A percentile compares a stretch with the other conserved stretches of the same genome.
Conservation (phyloP, 2,113 vertebrate species). For the Probosciger aterrimus region DNA sequence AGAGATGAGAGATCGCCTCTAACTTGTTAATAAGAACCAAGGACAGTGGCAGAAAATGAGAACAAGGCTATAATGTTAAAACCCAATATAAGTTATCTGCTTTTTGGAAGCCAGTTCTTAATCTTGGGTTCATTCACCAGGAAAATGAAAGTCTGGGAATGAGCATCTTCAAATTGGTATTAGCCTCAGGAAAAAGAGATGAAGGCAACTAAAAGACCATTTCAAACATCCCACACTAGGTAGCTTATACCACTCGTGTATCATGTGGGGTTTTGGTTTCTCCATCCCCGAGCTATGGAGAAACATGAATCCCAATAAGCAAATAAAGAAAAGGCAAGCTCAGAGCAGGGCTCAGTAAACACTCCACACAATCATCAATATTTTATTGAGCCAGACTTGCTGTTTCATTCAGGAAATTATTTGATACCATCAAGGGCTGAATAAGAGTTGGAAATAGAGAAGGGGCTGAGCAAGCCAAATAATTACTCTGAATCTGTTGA, state of each 20-base stretch:
- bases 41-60: not conserved
- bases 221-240: not conserved
- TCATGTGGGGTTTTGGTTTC: not conserved
- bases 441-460: slow-evolving; percentile 16
- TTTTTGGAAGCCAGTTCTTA: not conserved
- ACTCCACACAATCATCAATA: slow-evolving; percentile 19
- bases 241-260: not conserved
- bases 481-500: not conserved
- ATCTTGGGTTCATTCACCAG: not conserved
- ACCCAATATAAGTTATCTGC: not conserved
- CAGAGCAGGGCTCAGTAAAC: slow-evolving; percentile 57
- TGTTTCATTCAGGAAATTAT: slow-evolving; percentile 73
- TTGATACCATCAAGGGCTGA: slow-evolving; percentile 60
- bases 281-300: not conserved
- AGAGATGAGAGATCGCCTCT: not conserved
- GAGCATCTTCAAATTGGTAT: not conserved
- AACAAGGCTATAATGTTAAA: not conserved
- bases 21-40: not conserved
- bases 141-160: not conserved
- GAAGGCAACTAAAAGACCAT: not conserved
- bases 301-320: not conserved
- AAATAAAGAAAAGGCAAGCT: not conserved
- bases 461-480: slow-evolving; percentile 9
- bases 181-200: not conserved
- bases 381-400: slow-evolving; percentile 40